Percentiles rank a stretch among this genome's conserved stretches.
These are phyloP conservation scores for Paradisaea rubra DNA, from an alignment of 2,113 vertebrate genomes.

Conservation along the genomic window DNA sequence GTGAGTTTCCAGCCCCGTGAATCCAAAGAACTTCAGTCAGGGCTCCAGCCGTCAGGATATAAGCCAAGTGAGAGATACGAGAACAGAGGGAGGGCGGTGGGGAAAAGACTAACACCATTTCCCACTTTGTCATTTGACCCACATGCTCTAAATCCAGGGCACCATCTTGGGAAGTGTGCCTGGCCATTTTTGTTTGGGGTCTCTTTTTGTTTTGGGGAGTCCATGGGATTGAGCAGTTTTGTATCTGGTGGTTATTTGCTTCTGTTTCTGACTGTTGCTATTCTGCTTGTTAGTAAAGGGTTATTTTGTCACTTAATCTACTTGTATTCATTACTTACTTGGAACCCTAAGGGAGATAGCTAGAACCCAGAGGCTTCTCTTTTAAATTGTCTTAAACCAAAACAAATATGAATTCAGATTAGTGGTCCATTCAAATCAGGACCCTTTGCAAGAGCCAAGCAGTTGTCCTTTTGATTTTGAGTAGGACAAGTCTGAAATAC, in stretches of 20 bases:
- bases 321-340: background rate
- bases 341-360: background rate
- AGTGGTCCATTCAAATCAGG: background rate
- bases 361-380: background rate
- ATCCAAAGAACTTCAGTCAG: background rate
- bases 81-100: rapidly evolving
- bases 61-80: background rate
- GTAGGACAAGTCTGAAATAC: background rate
- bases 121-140: background rate
- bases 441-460: background rate
- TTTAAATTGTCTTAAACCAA: background rate
- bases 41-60: background rate
- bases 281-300: background rate
- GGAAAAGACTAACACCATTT: background rate
- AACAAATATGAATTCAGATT: background rate
- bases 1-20: background rate
- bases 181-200: background rate
- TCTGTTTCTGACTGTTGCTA: background rate
- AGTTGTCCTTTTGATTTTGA: background rate
- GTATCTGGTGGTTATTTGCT: background rate
- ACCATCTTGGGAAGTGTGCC: background rate
- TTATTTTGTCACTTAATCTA: background rate
- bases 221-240: background rate
- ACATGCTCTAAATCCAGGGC: background rate
- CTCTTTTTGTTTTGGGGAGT: background rate